Conservation (phyloP, 2,888 invertebrate genomes). For the Heteromurus nitidus region DNA sequence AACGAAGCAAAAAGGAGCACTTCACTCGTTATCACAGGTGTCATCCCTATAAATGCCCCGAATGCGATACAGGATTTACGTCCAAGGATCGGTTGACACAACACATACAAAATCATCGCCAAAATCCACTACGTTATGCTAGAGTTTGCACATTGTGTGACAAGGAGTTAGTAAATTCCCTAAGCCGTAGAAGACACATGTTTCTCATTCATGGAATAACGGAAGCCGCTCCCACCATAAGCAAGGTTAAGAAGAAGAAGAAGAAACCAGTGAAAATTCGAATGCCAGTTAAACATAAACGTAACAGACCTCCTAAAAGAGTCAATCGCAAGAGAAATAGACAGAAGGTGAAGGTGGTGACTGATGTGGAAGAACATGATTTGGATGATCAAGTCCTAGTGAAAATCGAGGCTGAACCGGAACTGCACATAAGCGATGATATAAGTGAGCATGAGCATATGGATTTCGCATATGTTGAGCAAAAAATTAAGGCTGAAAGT, state of each 20-base stretch:
- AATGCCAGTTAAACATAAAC: not conserved
- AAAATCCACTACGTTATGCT: not conserved
- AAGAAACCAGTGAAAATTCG: not conserved
- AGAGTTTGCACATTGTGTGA: not conserved
- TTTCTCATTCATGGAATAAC: conserved; percentile 25
- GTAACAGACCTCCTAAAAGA: not conserved
- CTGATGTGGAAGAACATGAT: not conserved
- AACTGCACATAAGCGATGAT: not conserved
- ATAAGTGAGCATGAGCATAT: too few species aligned
- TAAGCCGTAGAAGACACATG: conserved; percentile 14
- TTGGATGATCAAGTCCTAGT: not conserved
- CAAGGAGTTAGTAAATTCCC: not conserved
- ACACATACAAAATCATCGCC: not conserved
- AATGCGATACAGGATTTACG: not conserved
- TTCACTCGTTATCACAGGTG: not conserved
- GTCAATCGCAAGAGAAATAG: too few species aligned
- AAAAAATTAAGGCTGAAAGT: not conserved
- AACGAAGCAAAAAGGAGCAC: not conserved
- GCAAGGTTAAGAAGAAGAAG: not conserved
- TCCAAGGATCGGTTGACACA: not conserved
- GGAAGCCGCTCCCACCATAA: not conserved
- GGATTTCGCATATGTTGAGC: too few species aligned
- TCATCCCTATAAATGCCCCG: conserved; percentile 12
- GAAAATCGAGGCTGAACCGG: conserved; percentile 29
- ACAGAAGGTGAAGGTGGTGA: too few species aligned